Evolutionary conservation across 2,888 invertebrate species (phyloP), one percentile per base, ranked within the genome.

Genomic region (Halocaridina rubra): DNA sequence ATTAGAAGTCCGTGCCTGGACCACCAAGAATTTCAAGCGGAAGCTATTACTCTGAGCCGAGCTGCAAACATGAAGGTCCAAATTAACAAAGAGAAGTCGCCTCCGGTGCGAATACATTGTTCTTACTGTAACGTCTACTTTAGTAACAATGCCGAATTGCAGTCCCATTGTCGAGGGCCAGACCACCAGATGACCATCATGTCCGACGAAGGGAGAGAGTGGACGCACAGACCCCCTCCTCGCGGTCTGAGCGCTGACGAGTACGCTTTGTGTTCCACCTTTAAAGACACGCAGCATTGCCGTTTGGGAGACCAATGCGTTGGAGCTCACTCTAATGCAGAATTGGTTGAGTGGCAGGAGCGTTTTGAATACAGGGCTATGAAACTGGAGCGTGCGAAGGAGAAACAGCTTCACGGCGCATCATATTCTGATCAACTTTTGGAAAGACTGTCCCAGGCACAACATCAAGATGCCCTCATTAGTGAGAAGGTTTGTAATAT

Each of bases 331-430:
- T 94, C 94, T 1, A 90, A 92, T 27, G 94, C 93, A 72, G 95
- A 95, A 90, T 91, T 95, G 8, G 92, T 93, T 29, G 95, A 95
- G 90, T 95, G 95, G 95, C 93, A 93, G 89, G 93, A 94, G 88
- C 91, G 95, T 81, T 95, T 94, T 90, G 93, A 94, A 27, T 88
- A 84, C 32, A 77, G 88, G 7, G 74, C 88, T 8, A 84, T 86
- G 84, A 88, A 88, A 61, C 76, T 88, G 59, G 85, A 88, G 24
- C 69, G 82, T 67, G 94, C 94, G 5, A 93, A 93, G 89, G 94
- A 94, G 89, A 94, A 94, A 89, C 93, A 94, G 90, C 91, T 94
- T n/a, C 94, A 93, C 90, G 94, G 94, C 78, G 91, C 91, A 86
- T 90, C 91, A 0, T 92, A 92, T 89, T 92, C 93, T 0, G 94